These are phyloP conservation scores for Drosophila niveifrons DNA, from an alignment of 2,888 invertebrate species.

Conservation along the genomic window DNA sequence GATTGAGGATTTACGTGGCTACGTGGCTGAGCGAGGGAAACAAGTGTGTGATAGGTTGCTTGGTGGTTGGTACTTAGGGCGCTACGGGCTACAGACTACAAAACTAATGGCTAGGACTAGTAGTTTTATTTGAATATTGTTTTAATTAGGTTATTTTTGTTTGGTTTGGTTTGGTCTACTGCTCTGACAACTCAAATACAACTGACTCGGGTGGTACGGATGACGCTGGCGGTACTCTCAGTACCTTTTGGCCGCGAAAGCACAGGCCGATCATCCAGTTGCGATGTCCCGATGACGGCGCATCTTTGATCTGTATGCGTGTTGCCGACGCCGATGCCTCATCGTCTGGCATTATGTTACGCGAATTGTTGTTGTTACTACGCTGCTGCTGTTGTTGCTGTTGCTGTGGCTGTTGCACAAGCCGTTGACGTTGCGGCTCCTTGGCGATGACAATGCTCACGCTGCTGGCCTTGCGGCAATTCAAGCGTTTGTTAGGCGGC, in stretches of 20 bases:
- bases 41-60: not conserved
- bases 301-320: slow-evolving; percentile 63
- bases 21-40: not conserved
- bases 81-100: slow-evolving; percentile 49
- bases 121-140: not conserved
- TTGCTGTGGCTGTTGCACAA: slow-evolving; percentile 29
- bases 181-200: slow-evolving; percentile 86
- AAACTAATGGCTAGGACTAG: slow-evolving; percentile 59
- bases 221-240: slow-evolving; percentile 84
- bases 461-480: slow-evolving; percentile 65
- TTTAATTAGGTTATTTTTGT: not conserved
- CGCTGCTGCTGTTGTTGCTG: slow-evolving; percentile 14
- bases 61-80: slow-evolving; percentile 2
- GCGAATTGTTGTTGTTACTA: slow-evolving; percentile 51
- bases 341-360: slow-evolving; percentile 11
- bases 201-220: slow-evolving; percentile 86
- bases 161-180: slow-evolving; percentile 71
- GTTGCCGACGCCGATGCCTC: slow-evolving; percentile 34
- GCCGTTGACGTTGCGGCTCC: slow-evolving; percentile 60
- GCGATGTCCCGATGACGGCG: slow-evolving; percentile 46
- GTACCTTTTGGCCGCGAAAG: slow-evolving; percentile 85
- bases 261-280: slow-evolving; percentile 83
- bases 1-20: not conserved
- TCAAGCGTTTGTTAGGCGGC: slow-evolving; percentile 67
- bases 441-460: slow-evolving; percentile 67